Evolutionary conservation across 2,113 vertebrate species (phyloP).

Genomic region (Trochalopteron elliotii): DNA sequence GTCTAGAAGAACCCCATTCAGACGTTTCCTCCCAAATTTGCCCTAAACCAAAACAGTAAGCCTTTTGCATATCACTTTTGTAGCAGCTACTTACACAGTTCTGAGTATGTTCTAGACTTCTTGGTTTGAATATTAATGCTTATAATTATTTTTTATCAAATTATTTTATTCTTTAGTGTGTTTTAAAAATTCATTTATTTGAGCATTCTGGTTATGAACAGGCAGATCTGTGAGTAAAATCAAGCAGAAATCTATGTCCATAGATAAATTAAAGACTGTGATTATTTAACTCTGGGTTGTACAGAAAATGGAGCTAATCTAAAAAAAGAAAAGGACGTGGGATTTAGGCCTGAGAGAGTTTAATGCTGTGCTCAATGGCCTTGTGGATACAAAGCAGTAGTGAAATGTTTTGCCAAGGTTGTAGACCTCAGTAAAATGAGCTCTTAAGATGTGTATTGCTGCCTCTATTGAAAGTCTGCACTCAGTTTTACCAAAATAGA

Average conservation of each 20-base stretch:
- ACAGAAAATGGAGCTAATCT: neutral
- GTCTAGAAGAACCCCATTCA: too few species aligned
- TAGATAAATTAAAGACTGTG: neutral
- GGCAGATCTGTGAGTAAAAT: neutral
- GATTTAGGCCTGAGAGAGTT: neutral
- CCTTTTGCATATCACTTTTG: neutral
- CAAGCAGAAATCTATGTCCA: neutral
- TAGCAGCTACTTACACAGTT: neutral
- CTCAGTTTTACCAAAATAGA: neutral
- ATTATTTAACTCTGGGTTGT: neutral
- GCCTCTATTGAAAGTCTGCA: neutral
- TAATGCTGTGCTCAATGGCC: neutral
- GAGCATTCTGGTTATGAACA: neutral
- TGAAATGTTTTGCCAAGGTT: neutral
- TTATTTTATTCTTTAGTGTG: neutral
- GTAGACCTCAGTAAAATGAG: neutral
- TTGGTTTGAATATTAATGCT: neutral
- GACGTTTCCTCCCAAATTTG: too few species aligned
- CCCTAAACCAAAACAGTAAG: too few species aligned
- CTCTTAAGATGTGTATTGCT: neutral
- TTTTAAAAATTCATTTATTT: neutral
- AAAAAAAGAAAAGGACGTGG: neutral
- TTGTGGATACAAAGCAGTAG: neutral
- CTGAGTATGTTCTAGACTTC: neutral
- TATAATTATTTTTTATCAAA: neutral